Base-by-base conservation (phyloP, 2,888 invertebrate genomes). In the Lycia hirtaria region DNA sequence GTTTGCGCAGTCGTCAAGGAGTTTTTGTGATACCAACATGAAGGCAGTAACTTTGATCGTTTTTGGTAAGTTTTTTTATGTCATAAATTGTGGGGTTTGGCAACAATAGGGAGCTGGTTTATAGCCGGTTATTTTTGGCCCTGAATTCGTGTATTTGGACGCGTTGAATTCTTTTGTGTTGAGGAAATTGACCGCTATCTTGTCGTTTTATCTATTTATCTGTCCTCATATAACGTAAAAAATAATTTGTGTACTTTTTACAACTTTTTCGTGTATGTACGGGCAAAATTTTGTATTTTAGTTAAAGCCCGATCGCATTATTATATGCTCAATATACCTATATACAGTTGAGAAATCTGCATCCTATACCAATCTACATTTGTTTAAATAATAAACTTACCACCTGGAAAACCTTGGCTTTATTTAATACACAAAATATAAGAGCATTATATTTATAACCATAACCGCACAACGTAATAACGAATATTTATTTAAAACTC, bases 21-120 rank as follows among this genome's bases (percentile, higher is more conserved):
- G 68, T 75, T 78, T 69, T 52, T 72, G 70, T 67, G 62, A 9
- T 47, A 45, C 26, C 51, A 69, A 71, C 62, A 90, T 90, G 90
- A 90, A 85, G 81, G 75, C 81, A 38, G 67, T 78, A 35, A 81
- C 82, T 59, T 69, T 90, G 50, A 70, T 87, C 72, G 67, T 87
- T 73, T 84, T 90, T 48, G 90, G 90, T 90, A 67, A 89, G 90
- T 76, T 61, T 47, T 62, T 59, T 68, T 64, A 35, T 56, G 48
- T 52, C 28, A 43, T 10, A 49, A 62, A 56, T 50, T 44, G 45
- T 40, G 33, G 15, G 33, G 37, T 50, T 40, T 35, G 45, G 19
- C 45, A 50, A 59, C 54, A 54, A 50, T 45, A 19, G 26, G 22
- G 40, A 52, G 15, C 40, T 44, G 28, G 32, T 24, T 56, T 52